Percentiles rank a stretch among this genome's conserved stretches.
phyloP scores from a whole-genome alignment of 2,888 invertebrate genomes.

The Eupithecia vulgata region DNA sequence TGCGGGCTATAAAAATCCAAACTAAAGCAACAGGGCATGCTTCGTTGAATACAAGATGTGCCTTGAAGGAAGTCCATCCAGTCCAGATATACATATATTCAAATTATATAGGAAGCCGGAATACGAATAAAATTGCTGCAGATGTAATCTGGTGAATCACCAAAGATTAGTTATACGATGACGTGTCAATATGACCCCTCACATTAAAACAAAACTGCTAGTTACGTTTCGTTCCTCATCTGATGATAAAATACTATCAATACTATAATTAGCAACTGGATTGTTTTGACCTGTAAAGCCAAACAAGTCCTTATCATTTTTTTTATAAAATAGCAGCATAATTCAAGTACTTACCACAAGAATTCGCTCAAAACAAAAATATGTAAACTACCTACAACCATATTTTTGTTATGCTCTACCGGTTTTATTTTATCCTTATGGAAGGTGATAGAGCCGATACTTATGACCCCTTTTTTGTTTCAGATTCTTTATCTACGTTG shows the following conservation, averaged over 20 bases:
- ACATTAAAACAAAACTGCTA: not conserved
- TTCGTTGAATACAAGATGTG: not conserved
- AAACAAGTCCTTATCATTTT: not conserved
- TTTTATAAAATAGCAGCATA: not conserved
- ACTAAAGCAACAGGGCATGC: not conserved
- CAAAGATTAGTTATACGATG: conserved; percentile 50
- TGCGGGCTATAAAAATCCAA: not conserved
- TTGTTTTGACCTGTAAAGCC: not conserved
- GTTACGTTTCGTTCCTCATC: not conserved
- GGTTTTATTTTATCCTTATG: not conserved
- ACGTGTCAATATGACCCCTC: conserved; percentile 45
- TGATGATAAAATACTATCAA: not conserved
- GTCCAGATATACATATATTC: not conserved
- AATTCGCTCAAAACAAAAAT: not conserved
- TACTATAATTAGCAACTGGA: not conserved
- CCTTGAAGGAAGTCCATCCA: not conserved
- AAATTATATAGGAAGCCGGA: conserved; percentile 26
- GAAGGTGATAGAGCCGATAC: conserved; percentile 3
- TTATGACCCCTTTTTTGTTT: conserved; percentile 58
- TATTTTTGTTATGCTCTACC: conserved; percentile 5
- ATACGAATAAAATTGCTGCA: conserved; percentile 22
- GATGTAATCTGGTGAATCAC: conserved; percentile 52
- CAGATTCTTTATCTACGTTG: conserved; percentile 62
- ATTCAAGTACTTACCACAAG: not conserved
- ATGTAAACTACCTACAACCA: not conserved